Conservation (phyloP, 2,797 vertebrate species). For the Tinamus major region DNA sequence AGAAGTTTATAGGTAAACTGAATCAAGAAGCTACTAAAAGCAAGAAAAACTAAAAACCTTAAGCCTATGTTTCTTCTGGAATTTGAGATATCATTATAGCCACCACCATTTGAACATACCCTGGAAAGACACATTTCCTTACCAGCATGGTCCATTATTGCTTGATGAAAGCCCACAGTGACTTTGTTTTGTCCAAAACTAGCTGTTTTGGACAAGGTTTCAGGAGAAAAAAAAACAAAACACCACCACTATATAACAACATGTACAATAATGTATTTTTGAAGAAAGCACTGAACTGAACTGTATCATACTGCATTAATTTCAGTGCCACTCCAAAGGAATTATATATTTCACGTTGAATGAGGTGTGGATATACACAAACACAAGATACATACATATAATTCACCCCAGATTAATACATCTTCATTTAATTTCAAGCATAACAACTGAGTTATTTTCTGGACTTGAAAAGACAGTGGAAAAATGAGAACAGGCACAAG, state of each 20-base stretch:
- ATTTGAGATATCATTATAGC: not conserved
- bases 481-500: constrained; percentile 59
- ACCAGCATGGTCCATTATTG: constrained; percentile 44
- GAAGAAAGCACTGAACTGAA: constrained; percentile 38
- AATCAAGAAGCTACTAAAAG: not conserved
- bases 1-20: constrained; percentile 21
- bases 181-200: constrained; percentile 42
- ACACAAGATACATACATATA: constrained; percentile 31
- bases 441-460: not conserved
- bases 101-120: not conserved
- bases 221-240: not conserved
- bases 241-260: not conserved
- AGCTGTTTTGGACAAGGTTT: constrained; percentile 22
- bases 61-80: not conserved
- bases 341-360: not conserved
- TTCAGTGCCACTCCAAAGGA: constrained; percentile 54
- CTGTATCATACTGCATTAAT: constrained; percentile 50
- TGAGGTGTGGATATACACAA: constrained; percentile 13
- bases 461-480: constrained; percentile 29
- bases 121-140: constrained; percentile 19
- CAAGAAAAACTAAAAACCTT: not conserved
- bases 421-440: constrained; percentile 42
- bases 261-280: not conserved
- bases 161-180: constrained; percentile 54
- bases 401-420: constrained; percentile 24